Evolutionary conservation across 1,140 invertebrate genomes (phyloP).

Genomic region (Rhagoletis pomonella): DNA sequence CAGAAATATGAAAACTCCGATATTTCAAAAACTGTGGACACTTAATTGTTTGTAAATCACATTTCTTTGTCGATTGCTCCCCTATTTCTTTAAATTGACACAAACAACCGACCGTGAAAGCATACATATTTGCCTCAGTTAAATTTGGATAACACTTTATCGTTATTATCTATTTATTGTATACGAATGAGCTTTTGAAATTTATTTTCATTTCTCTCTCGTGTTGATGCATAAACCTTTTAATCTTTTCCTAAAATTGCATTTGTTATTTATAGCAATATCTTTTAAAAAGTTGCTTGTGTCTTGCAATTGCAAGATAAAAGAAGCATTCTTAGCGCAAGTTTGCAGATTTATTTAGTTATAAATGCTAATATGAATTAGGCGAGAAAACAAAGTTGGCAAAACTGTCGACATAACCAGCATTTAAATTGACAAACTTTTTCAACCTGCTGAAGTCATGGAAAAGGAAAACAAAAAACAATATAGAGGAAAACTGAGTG

Average conservation of each 20-base stretch:
- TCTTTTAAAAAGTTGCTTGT: constrained; percentile 33
- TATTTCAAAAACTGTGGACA: too few relatives aligned
- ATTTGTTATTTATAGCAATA: constrained; percentile 32
- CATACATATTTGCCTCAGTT: too few relatives aligned
- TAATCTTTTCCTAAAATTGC: constrained; percentile 34
- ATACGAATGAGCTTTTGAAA: too few relatives aligned
- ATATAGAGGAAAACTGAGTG: not conserved
- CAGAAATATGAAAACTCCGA: too few relatives aligned
- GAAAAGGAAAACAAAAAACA: constrained; percentile 13
- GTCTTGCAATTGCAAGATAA: not conserved
- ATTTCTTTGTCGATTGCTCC: too few relatives aligned
- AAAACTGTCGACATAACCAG: constrained; percentile 43
- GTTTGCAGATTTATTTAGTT: constrained; percentile 47
- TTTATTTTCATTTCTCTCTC: too few relatives aligned
- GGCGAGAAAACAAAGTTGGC: constrained; percentile 37
- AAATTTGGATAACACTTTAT: too few relatives aligned
- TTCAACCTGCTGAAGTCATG: constrained; percentile 3
- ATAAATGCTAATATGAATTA: constrained; percentile 49
- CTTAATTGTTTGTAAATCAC: too few relatives aligned
- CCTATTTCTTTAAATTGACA: too few relatives aligned
- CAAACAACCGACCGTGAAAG: too few relatives aligned
- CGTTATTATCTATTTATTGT: too few relatives aligned
- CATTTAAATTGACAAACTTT: constrained; percentile 51
- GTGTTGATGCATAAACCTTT: constrained; percentile 5
- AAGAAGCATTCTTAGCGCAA: not conserved